Base-by-base conservation (phyloP, 2,797 vertebrate genomes). In the Tadarida brasiliensis region DNA sequence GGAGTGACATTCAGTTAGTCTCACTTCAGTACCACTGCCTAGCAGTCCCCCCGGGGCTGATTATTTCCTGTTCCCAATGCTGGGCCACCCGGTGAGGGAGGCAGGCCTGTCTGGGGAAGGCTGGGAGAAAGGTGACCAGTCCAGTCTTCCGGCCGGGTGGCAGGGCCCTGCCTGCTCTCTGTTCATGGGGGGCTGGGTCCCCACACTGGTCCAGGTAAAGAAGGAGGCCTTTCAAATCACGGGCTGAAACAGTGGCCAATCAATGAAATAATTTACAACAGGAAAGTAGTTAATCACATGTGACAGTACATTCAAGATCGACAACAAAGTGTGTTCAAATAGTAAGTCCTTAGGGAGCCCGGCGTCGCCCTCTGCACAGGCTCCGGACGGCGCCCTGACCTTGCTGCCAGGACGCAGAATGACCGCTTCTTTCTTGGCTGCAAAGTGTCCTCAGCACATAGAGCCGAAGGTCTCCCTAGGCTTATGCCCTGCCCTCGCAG, bases 141-240 rank as follows among this genome's bases (percentile, higher is more conserved):
- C 39, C 7, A 7, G 39, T 44, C 39, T 44, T 44, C 39, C 39
- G 39, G 39, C 39, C 39, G 5, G 5, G 39, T 44, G 39, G 39
- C 7, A 44, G 39, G 39, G 44, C 12, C n/a, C 7, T 0, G 1
- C 3, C 22, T 44, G 26, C 35, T 59, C 84, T 35, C 57, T 14
- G 35, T 16, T 28, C 44, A 10, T 11, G 39, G 35, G 39, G 4
- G 1, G 5, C 7, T 2, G 11, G 67, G 28, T 26, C 22, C 5
- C 0, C 12, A 1, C 2, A 28, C 28, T 4, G 28, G 26, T 54
- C n/a, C 70, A 12, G 39, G 14, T 5, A 20, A 20, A 59, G 9
- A 59, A 24, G 49, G 5, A 2, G 9, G 0, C 5, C 12, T 33
- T n/a, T 51, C 39, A 26, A 26, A 26, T 11, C 1, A 9, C 24